Percentiles rank a stretch among this genome's conserved stretches.
phyloP scores from a whole-genome alignment of 2,888 invertebrate genomes.

The Caenorhabditis sp. region DNA sequence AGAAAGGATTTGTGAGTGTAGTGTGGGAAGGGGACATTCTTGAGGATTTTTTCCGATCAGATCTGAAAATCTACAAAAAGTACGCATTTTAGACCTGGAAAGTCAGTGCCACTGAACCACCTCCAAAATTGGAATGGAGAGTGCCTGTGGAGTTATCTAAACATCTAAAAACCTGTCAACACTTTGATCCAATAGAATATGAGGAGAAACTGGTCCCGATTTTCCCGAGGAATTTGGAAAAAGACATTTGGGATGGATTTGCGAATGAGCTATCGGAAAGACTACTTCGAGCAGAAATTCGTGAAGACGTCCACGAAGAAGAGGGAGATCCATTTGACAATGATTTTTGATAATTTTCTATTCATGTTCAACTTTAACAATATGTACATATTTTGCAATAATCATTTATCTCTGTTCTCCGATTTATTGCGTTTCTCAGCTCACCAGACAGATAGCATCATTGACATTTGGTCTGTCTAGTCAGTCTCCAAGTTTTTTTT shows the following conservation, averaged over 20 bases:
- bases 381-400: no score
- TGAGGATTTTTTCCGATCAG: no score
- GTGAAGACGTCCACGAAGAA: neutral
- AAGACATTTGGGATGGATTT: conserved; percentile 45
- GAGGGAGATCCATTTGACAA: conserved; percentile 4
- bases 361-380: no score
- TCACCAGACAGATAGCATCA: neutral
- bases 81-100: conserved; percentile 39
- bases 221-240: conserved; percentile 28
- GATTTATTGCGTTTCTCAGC: neutral
- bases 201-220: conserved; percentile 30
- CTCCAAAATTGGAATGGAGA: conserved; percentile 29
- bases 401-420: no score
- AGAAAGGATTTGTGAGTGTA: conserved; percentile 25
- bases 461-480: neutral
- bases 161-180: conserved; percentile 29
- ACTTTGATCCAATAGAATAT: conserved; percentile 18
- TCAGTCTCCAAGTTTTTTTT: no score
- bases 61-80: neutral
- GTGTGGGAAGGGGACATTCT: no score
- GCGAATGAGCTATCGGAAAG: conserved; percentile 22
- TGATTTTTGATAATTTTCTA: neutral
- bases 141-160: conserved; percentile 30
- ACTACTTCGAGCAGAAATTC: conserved; percentile 14
- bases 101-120: conserved; percentile 35